Percentiles rank a stretch among this genome's conserved stretches.
Evolutionary conservation across 1,140 invertebrate species (phyloP).

Genomic region (Rhopalosiphum padi): DNA sequence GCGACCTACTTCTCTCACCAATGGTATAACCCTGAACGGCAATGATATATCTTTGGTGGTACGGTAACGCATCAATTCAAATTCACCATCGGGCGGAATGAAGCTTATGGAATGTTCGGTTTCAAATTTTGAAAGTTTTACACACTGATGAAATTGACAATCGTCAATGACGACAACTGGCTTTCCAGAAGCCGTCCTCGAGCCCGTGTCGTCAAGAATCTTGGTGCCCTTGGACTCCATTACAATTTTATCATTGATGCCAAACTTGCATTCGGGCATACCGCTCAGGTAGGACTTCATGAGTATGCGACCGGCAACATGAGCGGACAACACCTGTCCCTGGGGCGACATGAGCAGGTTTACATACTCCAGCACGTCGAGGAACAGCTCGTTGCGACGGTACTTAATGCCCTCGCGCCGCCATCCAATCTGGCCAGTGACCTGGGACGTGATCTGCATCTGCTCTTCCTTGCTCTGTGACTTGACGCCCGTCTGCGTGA

Average conservation of each 20-base stretch:
- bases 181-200: slow-evolving; percentile 83
- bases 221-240: slow-evolving; percentile 94
- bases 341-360: slow-evolving; percentile 99
- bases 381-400: slow-evolving; percentile 96
- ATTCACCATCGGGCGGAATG: slow-evolving; percentile 99
- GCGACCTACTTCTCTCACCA: slow-evolving; percentile 96
- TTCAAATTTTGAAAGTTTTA: slow-evolving; percentile 99
- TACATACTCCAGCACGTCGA: slow-evolving; percentile 99
- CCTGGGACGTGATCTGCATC: slow-evolving; percentile 98
- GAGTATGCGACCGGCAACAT: slow-evolving; percentile 98
- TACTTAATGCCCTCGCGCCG: slow-evolving; percentile 99
- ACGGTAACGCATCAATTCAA: slow-evolving; percentile 99
- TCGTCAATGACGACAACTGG: slow-evolving; percentile 99
- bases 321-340: slow-evolving; percentile 98
- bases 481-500: slow-evolving; percentile 99
- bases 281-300: slow-evolving; percentile 99
- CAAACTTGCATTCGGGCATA: slow-evolving; percentile 99
- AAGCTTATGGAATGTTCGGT: slow-evolving; percentile 99
- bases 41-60: slow-evolving; percentile 99
- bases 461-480: slow-evolving; percentile 99
- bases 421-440: slow-evolving; percentile 99
- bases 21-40: slow-evolving; percentile 98
- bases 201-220: slow-evolving; percentile 66
- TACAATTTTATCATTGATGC: slow-evolving; percentile 99
- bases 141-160: slow-evolving; percentile 99